Evolutionary conservation across 2,113 vertebrate species (phyloP), one percentile per base, ranked within the genome.

Genomic region (Anarhynchus alexandrinus): DNA sequence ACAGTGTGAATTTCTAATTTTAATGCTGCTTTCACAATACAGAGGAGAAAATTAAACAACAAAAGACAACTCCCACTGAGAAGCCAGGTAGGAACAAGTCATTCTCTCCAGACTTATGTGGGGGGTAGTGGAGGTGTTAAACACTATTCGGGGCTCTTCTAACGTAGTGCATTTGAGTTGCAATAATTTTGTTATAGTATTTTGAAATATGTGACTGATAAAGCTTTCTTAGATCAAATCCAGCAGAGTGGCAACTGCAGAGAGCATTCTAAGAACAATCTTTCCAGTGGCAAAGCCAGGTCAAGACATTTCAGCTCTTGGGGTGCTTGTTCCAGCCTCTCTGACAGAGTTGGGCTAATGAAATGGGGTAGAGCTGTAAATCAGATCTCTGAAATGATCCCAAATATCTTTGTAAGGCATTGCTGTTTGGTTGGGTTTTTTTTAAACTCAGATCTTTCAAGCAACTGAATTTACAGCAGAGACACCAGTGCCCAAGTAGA

Each of bases 41-140:
- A 98, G 97, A 98, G 54, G 96, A 97, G 86, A 98, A 97, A 96
- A 90, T 81, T 64, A 98, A 97, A 93, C 96, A 96, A 30, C 66
- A 94, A 78, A 98, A 97, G 95, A 45, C 83, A 84, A 49, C 66
- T 85, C 90, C 72, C 22, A 49, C 30, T 74, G 96, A 97, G 94
- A 98, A 98, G 89, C 52, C 94, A 97, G 97, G 97, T 98, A 97
- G 72, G 91, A 92, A 65, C 10, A 32, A 78, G 3, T 80, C 27
- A 61, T 86, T 83, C 12, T 91, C 15, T 90, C 47, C n/a, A 86
- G 36, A 69, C 49, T 81, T 86, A 34, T 23, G 18, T 8, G 8
- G 16, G 3, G 3, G 5, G 30, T 8, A 17, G 10, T 22, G 20
- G 12, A 3, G 5, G 2, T 45, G 16, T 54, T 88, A 54, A 86